Evolutionary conservation across 2,797 vertebrate genomes (phyloP), one percentile per base, ranked within the genome.

Genomic region (Acipenser ruthenus): DNA sequence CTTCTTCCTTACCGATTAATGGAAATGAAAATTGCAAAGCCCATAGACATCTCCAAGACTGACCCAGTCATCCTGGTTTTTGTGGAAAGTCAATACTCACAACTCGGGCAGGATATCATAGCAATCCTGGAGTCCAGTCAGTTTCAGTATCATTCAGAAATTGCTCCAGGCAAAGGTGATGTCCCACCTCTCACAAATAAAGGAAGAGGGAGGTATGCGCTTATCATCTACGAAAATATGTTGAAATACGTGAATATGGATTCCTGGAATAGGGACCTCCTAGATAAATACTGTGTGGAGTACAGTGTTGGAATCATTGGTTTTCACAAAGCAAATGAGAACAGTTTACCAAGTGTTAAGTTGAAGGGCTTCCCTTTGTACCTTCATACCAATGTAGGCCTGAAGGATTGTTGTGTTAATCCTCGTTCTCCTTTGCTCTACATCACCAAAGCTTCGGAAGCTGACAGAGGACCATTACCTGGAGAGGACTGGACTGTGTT

Each of bases 221-320:
- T 99, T 67, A 87, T 99, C 73, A 89, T 99, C 83, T 99, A 96
- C 8, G 96, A 99, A 88, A 99, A 97, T 73, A 85, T 97, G 72
- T 83, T 97, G 50, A 99, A 99, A 80, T 99, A 99, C 61, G 87
- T 90, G 63, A 91, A 93, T 71, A 94, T 95, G 85, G 96, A 97
- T 76, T 91, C 92, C 0, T 97, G 95, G 95, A 98, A 97, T 71
- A 88, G 93, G 78, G 94, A 97, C 75, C 90, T 97, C 72, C 80
- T 99, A 77, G 94, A 97, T 88, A 96, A 96, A 84, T 99, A 98
- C 86, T 99, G 95, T 75, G 90, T 92, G 59, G 94, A 96, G 83
- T 96, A 93, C 88, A 92, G 94, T 81, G 95, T 97, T 73, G 95
- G 95, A 73, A 92, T 99, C 76, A 93, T 98, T 8, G 95, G 90